These are phyloP conservation scores for Plagiodera versicolora DNA, from an alignment of 2,888 invertebrate genomes.

Conservation along the genomic window DNA sequence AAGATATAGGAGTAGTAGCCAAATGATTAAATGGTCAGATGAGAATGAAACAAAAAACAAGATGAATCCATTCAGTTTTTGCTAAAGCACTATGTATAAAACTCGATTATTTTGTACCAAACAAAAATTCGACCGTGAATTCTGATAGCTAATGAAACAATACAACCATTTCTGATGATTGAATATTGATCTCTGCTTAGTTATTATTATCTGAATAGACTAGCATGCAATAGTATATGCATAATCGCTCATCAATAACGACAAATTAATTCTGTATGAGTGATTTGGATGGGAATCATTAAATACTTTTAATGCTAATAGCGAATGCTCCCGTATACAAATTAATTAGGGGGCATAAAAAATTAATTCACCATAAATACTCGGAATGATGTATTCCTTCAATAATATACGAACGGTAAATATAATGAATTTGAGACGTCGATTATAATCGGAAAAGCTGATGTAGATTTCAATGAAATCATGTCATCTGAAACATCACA, in stretches of 20 bases:
- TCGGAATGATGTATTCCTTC: slow-evolving; percentile 10
- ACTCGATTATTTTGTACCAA: too few relatives aligned
- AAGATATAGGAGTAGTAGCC: too few relatives aligned
- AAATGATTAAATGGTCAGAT: too few relatives aligned
- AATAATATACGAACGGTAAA: slow-evolving; percentile 17
- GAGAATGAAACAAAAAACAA: too few relatives aligned
- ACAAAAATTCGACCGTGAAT: too few relatives aligned
- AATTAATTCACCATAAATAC: background rate
- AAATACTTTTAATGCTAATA: slow-evolving; percentile 6
- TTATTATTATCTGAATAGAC: background rate
- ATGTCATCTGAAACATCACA: too few relatives aligned
- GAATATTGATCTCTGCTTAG: background rate
- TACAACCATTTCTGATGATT: background rate
- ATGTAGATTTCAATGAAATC: too few relatives aligned
- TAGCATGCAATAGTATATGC: background rate
- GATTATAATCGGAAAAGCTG: background rate
- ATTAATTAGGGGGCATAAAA: slow-evolving; percentile 18
- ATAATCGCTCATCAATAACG: background rate
- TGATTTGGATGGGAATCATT: background rate
- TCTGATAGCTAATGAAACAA: background rate
- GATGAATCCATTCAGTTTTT: too few relatives aligned
- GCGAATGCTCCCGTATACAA: slow-evolving; percentile 15
- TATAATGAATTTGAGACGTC: slow-evolving; percentile 10
- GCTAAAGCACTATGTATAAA: too few relatives aligned
- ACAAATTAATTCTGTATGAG: background rate